phyloP scores from a whole-genome alignment of 2,888 invertebrate genomes.

The Noctua pronuba region DNA sequence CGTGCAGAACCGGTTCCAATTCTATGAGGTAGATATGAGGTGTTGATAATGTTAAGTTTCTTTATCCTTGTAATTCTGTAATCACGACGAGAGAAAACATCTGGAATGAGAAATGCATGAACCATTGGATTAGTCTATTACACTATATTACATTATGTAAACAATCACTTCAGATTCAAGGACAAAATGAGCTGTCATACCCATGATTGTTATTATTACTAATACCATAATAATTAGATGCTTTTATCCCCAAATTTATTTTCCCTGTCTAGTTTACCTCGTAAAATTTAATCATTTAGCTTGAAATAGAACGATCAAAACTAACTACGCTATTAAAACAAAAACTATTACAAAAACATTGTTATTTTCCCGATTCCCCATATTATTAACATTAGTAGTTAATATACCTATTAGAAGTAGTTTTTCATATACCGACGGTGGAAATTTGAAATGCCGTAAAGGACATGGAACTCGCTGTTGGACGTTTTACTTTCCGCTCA shows the following conservation, averaged over 20 bases:
- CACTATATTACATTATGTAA: neutral
- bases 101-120: slow-evolving; percentile 4
- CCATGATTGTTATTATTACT: neutral
- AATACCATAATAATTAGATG: slow-evolving; percentile 7
- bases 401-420: slow-evolving; percentile 47
- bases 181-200: neutral
- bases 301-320: neutral
- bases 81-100: neutral
- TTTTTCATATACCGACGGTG: slow-evolving; percentile 18
- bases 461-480: neutral
- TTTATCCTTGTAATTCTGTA: neutral
- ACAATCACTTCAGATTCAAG: slow-evolving; percentile 7
- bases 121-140: neutral
- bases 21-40: neutral
- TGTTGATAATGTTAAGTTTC: neutral
- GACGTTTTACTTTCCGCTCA: neutral
- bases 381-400: slow-evolving; percentile 5
- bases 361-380: neutral
- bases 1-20: neutral
- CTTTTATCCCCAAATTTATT: slow-evolving; percentile 23
- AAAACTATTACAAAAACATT: neutral
- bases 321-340: neutral
- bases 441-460: neutral
- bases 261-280: neutral
- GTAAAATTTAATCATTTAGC: neutral